Percentiles rank a stretch among this genome's conserved stretches.
phyloP scores from a whole-genome alignment of 2,113 vertebrate species.

The Myrmophylax atrothorax region DNA sequence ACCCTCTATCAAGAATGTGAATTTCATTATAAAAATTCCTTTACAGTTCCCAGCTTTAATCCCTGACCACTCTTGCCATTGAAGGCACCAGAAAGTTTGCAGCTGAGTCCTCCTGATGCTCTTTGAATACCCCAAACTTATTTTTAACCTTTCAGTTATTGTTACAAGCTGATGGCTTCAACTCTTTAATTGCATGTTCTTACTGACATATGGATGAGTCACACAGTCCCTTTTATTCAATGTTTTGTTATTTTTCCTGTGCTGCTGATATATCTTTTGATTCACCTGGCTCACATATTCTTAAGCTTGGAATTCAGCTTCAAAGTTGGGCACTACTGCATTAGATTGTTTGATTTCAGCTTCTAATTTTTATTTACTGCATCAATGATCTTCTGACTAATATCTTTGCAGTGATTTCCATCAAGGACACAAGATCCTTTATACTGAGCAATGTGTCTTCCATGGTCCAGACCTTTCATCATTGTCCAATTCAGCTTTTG shows the following conservation, averaged over 20 bases:
- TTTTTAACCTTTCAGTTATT: slow-evolving; percentile 35
- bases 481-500: background rate
- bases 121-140: background rate
- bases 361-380: background rate
- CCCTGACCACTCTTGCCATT: background rate
- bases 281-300: background rate
- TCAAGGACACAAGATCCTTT: background rate
- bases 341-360: background rate
- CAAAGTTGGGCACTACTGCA: background rate
- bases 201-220: background rate
- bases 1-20: background rate
- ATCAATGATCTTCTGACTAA: background rate
- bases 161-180: slow-evolving; percentile 1
- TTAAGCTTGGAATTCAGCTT: background rate
- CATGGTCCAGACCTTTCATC: background rate
- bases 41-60: background rate
- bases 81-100: background rate
- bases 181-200: background rate
- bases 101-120: background rate
- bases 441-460: background rate
- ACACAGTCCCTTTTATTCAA: background rate
- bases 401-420: background rate
- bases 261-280: background rate
- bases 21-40: background rate
- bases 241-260: background rate